These are phyloP conservation scores for Rhamphomyia laevipes DNA, from an alignment of 2,888 invertebrate genomes.

Conservation along the genomic window DNA sequence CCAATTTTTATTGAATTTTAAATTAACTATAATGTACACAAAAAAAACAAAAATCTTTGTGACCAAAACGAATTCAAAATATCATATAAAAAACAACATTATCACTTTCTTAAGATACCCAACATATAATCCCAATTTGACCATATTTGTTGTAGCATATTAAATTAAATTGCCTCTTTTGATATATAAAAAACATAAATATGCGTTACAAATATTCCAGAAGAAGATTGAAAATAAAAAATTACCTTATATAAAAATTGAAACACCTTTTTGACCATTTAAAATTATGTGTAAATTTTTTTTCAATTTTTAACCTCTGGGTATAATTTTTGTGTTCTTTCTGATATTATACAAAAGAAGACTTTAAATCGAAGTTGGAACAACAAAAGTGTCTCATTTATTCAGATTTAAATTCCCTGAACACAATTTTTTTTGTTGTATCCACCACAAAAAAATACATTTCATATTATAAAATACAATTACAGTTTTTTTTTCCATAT, in stretches of 20 bases:
- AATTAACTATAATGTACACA: too few species aligned
- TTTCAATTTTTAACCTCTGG: too few species aligned
- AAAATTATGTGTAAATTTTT: too few species aligned
- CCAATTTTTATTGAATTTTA: too few species aligned
- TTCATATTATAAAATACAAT: background rate
- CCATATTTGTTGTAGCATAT: conserved; percentile 12
- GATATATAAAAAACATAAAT: background rate
- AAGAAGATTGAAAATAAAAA: background rate
- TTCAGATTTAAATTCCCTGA: conserved; percentile 15
- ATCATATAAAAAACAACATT: too few species aligned
- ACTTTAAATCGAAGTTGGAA: background rate
- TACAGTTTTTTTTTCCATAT: background rate
- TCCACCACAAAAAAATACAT: background rate
- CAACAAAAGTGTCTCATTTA: conserved; percentile 11
- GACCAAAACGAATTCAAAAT: too few species aligned
- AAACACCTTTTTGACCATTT: too few species aligned
- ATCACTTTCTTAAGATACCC: background rate
- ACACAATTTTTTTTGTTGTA: conserved; percentile 12
- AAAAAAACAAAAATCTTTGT: too few species aligned
- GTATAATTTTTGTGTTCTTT: too few species aligned
- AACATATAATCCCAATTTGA: conserved; percentile 13
- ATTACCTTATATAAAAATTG: too few species aligned
- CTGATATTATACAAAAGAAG: background rate
- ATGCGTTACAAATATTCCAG: too few species aligned
- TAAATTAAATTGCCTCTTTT: conserved; percentile 11